Percentiles rank a stretch among this genome's conserved stretches.
These are phyloP conservation scores for Anthophora plumipes DNA, from an alignment of 2,888 invertebrate genomes.

Conservation along the genomic window DNA sequence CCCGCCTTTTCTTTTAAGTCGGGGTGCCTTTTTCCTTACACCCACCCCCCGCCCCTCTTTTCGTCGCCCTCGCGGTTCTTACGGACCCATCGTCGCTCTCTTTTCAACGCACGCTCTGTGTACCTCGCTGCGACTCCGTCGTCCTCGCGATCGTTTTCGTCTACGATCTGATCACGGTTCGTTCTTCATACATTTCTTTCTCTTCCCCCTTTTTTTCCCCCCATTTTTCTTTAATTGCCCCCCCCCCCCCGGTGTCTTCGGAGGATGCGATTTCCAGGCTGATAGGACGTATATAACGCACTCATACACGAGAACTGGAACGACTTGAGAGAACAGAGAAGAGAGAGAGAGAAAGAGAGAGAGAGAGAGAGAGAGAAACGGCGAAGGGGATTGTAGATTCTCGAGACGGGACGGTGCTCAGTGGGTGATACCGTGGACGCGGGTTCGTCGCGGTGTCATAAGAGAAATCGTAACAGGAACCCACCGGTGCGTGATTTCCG, in stretches of 20 bases:
- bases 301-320: background rate
- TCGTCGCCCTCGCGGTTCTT: conserved; percentile 51
- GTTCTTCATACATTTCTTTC: conserved; percentile 4
- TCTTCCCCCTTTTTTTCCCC: background rate
- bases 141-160: conserved; percentile 18
- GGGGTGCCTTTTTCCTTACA: conserved; percentile 72
- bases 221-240: background rate
- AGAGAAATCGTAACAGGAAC: background rate
- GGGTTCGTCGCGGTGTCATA: conserved; percentile 9
- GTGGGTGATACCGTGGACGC: conserved; percentile 11
- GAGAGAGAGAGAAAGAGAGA: background rate
- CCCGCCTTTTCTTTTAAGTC: conserved; percentile 75
- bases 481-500: conserved; percentile 52
- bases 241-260: too few species aligned
- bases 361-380: conserved; percentile 11
- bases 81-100: conserved; percentile 44
- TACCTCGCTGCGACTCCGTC: conserved; percentile 3
- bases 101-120: conserved; percentile 26
- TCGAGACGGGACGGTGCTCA: conserved; percentile 21
- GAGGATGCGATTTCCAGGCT: conserved; percentile 19
- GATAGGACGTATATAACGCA: background rate
- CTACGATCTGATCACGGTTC: conserved; percentile 18
- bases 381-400: conserved; percentile 10
- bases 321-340: background rate
- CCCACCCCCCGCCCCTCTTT: conserved; percentile 60